Conservation (phyloP, 2,888 invertebrate species). For the Ochropacha duplaris region DNA sequence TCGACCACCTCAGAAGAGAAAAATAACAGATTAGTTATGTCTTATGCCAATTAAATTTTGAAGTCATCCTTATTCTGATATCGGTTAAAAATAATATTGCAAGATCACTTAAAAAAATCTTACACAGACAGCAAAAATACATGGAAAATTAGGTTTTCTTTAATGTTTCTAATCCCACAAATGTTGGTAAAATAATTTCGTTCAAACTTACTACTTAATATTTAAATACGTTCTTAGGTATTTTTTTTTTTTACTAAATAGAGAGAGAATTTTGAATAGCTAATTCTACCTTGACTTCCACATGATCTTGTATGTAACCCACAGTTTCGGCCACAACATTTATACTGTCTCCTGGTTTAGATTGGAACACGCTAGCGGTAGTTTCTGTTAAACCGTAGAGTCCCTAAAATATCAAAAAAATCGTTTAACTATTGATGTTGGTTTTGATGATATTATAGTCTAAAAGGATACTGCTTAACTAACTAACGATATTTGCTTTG, state of each 20-base stretch:
- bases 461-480: too few species aligned
- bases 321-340: constrained; percentile 81
- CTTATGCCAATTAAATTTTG: too few species aligned
- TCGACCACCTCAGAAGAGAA: constrained; percentile 83
- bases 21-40: constrained; percentile 6
- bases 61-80: not conserved
- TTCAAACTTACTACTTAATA: too few species aligned
- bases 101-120: too few species aligned
- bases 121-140: too few species aligned
- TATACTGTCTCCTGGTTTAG: constrained; percentile 73
- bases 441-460: too few species aligned
- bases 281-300: constrained; percentile 81
- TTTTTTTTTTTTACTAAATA: too few species aligned
- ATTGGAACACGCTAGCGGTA: constrained; percentile 83
- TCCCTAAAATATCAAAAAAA: constrained; percentile 58
- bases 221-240: too few species aligned
- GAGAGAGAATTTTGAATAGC: not conserved
- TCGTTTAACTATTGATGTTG: constrained; percentile 1
- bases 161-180: too few species aligned
- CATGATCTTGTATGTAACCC: constrained; percentile 83
- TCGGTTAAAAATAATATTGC: not conserved
- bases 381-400: constrained; percentile 86
- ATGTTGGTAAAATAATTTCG: too few species aligned
- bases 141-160: too few species aligned
- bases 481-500: too few species aligned